Percentiles rank a stretch among this genome's conserved stretches.
Conservation (phyloP, 2,797 vertebrate species). For the Propithecus perrieri region DNA sequence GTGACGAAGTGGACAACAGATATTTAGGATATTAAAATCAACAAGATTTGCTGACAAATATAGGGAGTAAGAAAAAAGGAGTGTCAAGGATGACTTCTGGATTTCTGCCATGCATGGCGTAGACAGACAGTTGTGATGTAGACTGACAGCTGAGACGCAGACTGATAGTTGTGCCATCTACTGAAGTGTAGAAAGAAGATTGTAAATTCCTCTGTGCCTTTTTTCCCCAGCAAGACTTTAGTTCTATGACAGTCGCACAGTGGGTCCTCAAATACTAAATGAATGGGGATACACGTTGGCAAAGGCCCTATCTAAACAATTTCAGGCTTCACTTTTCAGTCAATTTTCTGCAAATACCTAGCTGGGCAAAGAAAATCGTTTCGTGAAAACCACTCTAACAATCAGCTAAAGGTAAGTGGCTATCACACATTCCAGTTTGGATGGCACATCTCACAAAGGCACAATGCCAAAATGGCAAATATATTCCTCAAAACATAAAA, state of each 20-base stretch:
- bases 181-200: not conserved
- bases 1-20: not conserved
- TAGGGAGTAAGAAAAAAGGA: not conserved
- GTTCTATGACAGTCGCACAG: not conserved
- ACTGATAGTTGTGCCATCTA: rapidly evolving
- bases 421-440: not conserved
- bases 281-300: not conserved
- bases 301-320: not conserved
- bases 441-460: not conserved
- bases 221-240: not conserved
- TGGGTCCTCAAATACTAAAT: not conserved
- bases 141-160: too few species aligned
- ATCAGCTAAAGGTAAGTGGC: not conserved
- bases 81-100: not conserved
- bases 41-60: not conserved
- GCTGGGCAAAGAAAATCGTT: not conserved
- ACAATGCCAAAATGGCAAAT: not conserved
- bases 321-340: not conserved
- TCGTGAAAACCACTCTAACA: not conserved
- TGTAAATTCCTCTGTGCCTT: not conserved
- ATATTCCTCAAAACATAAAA: not conserved
- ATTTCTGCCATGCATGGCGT: not conserved
- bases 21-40: not conserved
- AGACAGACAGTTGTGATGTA: too few species aligned
- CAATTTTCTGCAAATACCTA: slow-evolving; percentile 6